These are phyloP conservation scores for Rhopilema esculentum DNA, from an alignment of 30 jellyfish, hydroid and myxozoan genomes.

Conservation along the genomic window DNA sequence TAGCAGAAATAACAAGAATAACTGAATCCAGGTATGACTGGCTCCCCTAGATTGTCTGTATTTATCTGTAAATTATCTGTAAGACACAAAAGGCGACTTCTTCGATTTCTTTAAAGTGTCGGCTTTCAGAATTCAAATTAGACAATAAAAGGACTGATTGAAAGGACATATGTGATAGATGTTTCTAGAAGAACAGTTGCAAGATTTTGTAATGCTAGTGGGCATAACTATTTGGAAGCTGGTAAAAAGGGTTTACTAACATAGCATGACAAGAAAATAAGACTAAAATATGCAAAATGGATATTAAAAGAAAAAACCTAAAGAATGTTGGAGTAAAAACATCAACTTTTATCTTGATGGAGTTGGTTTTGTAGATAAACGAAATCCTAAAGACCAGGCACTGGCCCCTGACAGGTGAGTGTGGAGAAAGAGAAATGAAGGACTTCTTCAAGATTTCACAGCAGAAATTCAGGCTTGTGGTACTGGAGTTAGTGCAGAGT, in stretches of 20 bases:
- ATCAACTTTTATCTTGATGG: not conserved
- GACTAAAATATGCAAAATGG: not conserved
- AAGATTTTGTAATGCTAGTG: not conserved
- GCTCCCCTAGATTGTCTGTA: no score
- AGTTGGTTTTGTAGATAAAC: not conserved
- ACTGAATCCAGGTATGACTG: not conserved
- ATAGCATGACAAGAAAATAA: not conserved
- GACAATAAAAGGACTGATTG: constrained; percentile 13
- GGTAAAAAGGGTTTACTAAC: constrained; percentile 15
- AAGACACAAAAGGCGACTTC: constrained; percentile 1
- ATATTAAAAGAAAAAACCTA: not conserved
- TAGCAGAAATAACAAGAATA: not conserved
- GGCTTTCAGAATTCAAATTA: not conserved
- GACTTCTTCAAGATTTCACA: not conserved
- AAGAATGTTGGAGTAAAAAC: not conserved
- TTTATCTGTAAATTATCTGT: not conserved
- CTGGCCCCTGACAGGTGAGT: not conserved
- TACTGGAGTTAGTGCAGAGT: constrained; percentile 1
- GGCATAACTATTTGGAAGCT: not conserved
- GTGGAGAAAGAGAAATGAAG: not conserved
- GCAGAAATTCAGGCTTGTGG: not conserved
- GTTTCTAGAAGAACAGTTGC: constrained; percentile 1
- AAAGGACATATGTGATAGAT: not conserved
- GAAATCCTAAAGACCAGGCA: constrained; percentile 16
- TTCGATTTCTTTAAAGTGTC: not conserved